Percentiles rank a stretch among this genome's conserved stretches.
phyloP scores from a whole-genome alignment of 1,140 invertebrate genomes.

The Paracyclopina nana region DNA sequence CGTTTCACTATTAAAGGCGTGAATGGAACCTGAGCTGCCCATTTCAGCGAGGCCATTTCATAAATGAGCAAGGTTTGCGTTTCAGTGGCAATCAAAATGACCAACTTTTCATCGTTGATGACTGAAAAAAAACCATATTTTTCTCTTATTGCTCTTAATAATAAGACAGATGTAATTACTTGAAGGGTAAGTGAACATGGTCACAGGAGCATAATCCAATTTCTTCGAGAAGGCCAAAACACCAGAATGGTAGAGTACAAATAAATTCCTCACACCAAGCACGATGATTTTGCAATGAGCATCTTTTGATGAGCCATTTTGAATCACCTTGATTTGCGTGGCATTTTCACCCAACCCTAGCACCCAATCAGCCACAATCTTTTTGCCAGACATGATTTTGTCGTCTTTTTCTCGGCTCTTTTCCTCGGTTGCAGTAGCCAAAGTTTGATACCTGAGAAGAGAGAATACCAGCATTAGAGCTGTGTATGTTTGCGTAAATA shows the following conservation, averaged over 20 bases:
- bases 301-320: conserved; percentile 21
- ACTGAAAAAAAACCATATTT: not conserved
- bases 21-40: conserved; percentile 60
- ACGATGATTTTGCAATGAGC: conserved; percentile 37
- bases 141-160: too few species aligned
- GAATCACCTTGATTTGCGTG: conserved; percentile 38
- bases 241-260: conserved; percentile 50
- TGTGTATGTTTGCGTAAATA: too few species aligned
- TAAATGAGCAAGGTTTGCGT: not conserved
- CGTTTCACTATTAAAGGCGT: conserved; percentile 40
- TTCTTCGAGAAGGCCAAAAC: conserved; percentile 51
- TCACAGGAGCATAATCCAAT: conserved; percentile 53
- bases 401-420: conserved; percentile 23
- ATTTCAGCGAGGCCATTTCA: conserved; percentile 51
- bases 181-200: conserved; percentile 46
- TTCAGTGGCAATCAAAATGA: not conserved
- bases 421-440: conserved; percentile 23
- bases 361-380: conserved; percentile 45
- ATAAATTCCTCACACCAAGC: conserved; percentile 48
- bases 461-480: not conserved
- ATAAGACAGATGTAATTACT: conserved; percentile 36
- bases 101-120: not conserved
- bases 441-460: conserved; percentile 21
- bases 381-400: conserved; percentile 26
- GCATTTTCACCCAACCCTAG: conserved; percentile 55